These are phyloP conservation scores for Macaca mulatta DNA, from an alignment of 2,113 vertebrate genomes.

Conservation along the genomic window DNA sequence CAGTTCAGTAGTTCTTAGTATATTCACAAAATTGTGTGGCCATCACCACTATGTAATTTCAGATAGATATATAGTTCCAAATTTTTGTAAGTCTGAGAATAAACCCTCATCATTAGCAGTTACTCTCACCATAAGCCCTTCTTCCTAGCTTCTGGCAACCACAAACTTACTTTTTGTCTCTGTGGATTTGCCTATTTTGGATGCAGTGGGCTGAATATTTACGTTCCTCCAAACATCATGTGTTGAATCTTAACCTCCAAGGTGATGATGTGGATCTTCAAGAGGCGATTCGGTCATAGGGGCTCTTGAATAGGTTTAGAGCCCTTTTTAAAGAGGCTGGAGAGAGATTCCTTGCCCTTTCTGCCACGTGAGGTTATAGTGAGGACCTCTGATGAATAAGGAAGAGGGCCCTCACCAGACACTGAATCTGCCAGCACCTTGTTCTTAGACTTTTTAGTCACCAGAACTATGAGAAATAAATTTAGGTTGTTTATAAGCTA, in stretches of 20 bases:
- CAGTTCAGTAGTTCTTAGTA: not conserved
- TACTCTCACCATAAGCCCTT: not conserved
- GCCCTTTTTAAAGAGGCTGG: not conserved
- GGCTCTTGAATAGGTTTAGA: not conserved
- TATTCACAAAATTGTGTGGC: not conserved
- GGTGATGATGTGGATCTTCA: not conserved
- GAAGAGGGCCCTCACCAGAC: not conserved
- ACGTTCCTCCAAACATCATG: not conserved
- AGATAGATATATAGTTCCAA: not conserved
- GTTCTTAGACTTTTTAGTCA: not conserved
- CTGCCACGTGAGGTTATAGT: not conserved
- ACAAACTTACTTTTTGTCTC: not conserved
- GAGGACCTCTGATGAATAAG: not conserved
- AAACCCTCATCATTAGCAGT: not conserved
- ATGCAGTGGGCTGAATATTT: not conserved
- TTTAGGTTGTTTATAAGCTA: not conserved
- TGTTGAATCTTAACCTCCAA: not conserved
- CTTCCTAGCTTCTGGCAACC: not conserved
- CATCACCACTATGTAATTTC: not conserved
- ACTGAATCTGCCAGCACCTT: not conserved
- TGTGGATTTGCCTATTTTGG: not conserved
- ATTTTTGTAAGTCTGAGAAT: not conserved
- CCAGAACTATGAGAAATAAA: not conserved
- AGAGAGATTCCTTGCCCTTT: not conserved
- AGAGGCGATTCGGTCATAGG: not conserved